phyloP scores from a whole-genome alignment of 2,888 invertebrate genomes.

The Cryptophagus acutangulus region DNA sequence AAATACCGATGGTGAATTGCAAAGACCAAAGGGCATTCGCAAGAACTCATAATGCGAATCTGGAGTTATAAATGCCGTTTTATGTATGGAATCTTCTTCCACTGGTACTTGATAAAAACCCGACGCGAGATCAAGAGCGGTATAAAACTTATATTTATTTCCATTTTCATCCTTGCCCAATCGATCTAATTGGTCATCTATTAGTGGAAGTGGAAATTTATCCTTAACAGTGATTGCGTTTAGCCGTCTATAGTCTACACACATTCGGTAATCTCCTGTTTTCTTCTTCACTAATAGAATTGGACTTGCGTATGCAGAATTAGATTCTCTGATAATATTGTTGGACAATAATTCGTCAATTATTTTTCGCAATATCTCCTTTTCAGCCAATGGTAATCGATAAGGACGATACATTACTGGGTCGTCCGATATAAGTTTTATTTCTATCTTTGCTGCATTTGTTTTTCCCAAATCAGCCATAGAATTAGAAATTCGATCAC shows the following conservation, averaged over 20 bases:
- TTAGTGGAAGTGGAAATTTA: slow-evolving; percentile 33
- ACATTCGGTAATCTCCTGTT: slow-evolving; percentile 26
- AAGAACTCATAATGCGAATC: slow-evolving; percentile 36
- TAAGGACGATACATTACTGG: slow-evolving; percentile 2
- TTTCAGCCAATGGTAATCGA: not conserved
- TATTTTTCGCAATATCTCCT: not conserved
- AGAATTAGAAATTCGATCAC: too few relatives aligned
- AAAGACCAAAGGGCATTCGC: slow-evolving; percentile 36
- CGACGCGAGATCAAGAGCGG: slow-evolving; percentile 30
- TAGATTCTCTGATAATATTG: not conserved
- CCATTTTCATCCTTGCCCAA: too few relatives aligned
- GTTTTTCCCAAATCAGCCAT: not conserved
- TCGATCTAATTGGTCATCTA: slow-evolving; percentile 33
- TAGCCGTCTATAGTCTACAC: slow-evolving; percentile 32
- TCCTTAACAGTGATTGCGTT: slow-evolving; percentile 35
- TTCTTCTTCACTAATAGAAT: slow-evolving; percentile 22
- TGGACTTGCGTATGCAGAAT: slow-evolving; percentile 12
- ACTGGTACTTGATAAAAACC: slow-evolving; percentile 38
- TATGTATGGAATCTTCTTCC: slow-evolving; percentile 24
- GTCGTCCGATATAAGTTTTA: not conserved
- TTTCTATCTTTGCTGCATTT: not conserved
- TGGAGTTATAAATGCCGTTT: slow-evolving; percentile 35
- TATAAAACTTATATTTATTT: slow-evolving; percentile 32
- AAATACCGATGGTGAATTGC: slow-evolving; percentile 37
- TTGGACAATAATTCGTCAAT: not conserved